Evolutionary conservation across 2,113 vertebrate genomes (phyloP), one percentile per base, ranked within the genome.

Genomic region (Myotis brandtii): DNA sequence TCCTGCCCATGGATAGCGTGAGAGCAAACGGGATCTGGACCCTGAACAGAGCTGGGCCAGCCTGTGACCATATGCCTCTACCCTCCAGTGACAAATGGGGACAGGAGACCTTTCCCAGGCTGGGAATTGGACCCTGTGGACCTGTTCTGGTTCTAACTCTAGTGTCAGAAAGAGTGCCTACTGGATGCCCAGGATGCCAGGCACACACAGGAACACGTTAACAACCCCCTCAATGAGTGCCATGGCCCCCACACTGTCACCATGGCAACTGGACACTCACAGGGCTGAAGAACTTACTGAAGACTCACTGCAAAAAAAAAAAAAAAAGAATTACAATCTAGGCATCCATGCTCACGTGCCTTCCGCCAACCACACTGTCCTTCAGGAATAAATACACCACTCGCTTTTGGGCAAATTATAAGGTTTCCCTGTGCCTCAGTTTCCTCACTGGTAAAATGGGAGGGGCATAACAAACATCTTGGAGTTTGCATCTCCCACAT

Each of bases 1-100:
- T 0, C 18, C 13, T 2, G 0, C 18, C 3, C 12, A 12, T 0
- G 0, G 14, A 2, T 0, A 0, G 48, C 17, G 10, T 10, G 20
- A 2, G 4, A 21, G 73, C 21, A 34, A 20, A 11, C 30, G 0
- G 13, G 50, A 32, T 0, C 75, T 12, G 52, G 11, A 10, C n/a
- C 52, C 50, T 0, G 0, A 10, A 16, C 5, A 1, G 43, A 32
- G 0, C 25, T 16, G 27, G 25, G 40, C 64, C 66, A 20, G 17
- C 52, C n/a, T 2, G 16, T 23, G 16, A 34, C 37, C 48, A 23
- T 0, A 2, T 2, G 20, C 12, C 11, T 20, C 56, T 40, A 16
- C 2, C 11, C 34, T 14, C 11, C 0, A 30, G 64, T 0, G 3
- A 62, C 46, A 14, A 5, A 14, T 6, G 27, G 4, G 27, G 52